Base-by-base conservation (phyloP, 2,888 invertebrate species). In the Hanleya hanleyi region DNA sequence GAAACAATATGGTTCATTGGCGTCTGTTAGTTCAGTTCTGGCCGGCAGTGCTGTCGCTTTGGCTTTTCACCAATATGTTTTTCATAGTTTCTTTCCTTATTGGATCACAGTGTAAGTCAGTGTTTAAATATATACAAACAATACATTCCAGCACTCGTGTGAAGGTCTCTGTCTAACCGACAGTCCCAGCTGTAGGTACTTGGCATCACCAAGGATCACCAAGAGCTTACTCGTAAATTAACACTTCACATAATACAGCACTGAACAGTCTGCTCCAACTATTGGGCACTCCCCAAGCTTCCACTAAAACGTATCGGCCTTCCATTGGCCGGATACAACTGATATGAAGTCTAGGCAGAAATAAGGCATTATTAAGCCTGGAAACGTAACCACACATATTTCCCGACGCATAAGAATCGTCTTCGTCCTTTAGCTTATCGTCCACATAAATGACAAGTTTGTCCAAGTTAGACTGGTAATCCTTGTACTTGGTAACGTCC, bases 211-310 rank as follows among this genome's bases (percentile, higher is more conserved):
- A 47, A 47, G 3, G n/a, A 18, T 47, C 47, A 4, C 41, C 2
- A 50, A 37, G 18, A 3, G 7, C 7, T 76, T 76, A 84, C 77
- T 79, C 81, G 62, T 92, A 92, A 33, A 92, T 91, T 86, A 91
- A 89, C 9, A 92, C 92, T 85, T 92, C 92, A 80, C 92, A 92
- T 29, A 92, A 84, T 32, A 92, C 91, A 37, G 92, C 91, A 64
- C 91, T 91, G 84, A 92, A 92, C 22, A 92, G 86, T 64, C 91
- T 83, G 76, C 90, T 91, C 90, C 91, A 92, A 62, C 92, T 86
- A 79, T 91, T 90, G 47, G 90, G 89, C 18, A 91, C 89, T 35
- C 92, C 92, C 81, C 90, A 90, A 2, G 92, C 92, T 80, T 92
- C 91, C 62, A 92, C 90, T 81, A 92, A 91, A 33, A 92, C 89